phyloP scores from a whole-genome alignment of 2,113 vertebrate genomes.

The Raja brachyura region DNA sequence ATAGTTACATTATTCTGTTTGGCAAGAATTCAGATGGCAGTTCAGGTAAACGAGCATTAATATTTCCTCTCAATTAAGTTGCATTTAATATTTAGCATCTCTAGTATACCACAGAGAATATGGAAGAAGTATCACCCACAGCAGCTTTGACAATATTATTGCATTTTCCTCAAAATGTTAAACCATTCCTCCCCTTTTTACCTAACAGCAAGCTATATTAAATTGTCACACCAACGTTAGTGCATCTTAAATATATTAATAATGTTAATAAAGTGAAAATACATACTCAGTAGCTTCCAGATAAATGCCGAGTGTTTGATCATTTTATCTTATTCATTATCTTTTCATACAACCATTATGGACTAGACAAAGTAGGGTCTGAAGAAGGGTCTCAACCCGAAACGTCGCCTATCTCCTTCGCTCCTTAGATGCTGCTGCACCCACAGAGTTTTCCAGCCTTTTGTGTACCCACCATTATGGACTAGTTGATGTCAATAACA shows the following conservation, averaged over 20 bases:
- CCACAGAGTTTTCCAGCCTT: too few relatives aligned
- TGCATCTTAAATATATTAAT: neutral
- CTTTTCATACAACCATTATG: neutral
- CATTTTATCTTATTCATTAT: neutral
- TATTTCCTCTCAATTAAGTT: neutral
- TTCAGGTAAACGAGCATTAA: neutral
- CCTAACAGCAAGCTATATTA: neutral
- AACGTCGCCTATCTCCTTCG: too few relatives aligned
- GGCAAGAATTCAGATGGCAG: neutral
- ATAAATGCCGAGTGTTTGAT: neutral
- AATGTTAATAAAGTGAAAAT: neutral
- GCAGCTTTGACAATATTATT: neutral
- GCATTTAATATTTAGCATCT: neutral
- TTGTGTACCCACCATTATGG: neutral
- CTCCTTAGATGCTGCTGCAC: too few relatives aligned
- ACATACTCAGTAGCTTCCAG: neutral
- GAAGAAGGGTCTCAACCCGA: too few relatives aligned
- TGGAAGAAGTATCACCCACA: neutral
- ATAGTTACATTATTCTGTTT: neutral
- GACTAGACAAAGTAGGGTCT: too few relatives aligned
- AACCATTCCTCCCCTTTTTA: neutral
- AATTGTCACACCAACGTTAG: neutral
- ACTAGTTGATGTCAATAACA: too few relatives aligned
- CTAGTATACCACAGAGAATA: neutral
- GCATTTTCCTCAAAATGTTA: neutral